These are phyloP conservation scores for Fregetta grallaria DNA, from an alignment of 2,113 vertebrate species.

Conservation along the genomic window DNA sequence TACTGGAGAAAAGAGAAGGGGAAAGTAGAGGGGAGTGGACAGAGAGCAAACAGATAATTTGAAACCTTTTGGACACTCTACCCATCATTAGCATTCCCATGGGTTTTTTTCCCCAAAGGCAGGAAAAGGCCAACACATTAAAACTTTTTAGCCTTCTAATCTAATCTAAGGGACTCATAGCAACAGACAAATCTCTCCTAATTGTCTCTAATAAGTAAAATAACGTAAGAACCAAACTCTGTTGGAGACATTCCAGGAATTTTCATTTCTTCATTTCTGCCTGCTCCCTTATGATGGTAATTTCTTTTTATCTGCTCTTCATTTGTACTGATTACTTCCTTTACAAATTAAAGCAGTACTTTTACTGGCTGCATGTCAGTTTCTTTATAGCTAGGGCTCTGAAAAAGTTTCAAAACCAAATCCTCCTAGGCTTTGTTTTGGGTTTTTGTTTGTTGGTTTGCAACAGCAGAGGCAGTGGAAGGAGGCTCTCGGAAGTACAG, in stretches of 20 bases:
- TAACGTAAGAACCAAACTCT: conserved; percentile 7
- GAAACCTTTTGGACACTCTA: not conserved
- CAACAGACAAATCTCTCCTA: conserved; percentile 12
- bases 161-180: conserved; percentile 9
- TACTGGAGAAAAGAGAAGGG: not conserved
- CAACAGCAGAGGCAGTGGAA: not conserved
- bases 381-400: not conserved
- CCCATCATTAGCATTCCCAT: not conserved
- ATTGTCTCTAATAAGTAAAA: conserved; percentile 30
- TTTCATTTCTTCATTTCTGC: conserved; percentile 19
- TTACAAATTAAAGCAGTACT: not conserved
- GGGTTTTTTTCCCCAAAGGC: not conserved
- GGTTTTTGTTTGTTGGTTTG: not conserved
- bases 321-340: conserved; percentile 34
- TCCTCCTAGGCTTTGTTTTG: not conserved
- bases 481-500: not conserved
- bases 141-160: conserved; percentile 19
- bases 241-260: conserved; percentile 13
- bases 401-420: not conserved
- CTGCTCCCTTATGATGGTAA: not conserved
- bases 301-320: conserved; percentile 48
- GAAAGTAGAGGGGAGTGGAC: not conserved
- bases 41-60: not conserved
- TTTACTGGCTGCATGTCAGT: not conserved
- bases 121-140: not conserved